Conservation (phyloP, 2,888 invertebrate genomes). For the Melanchra persicariae region DNA sequence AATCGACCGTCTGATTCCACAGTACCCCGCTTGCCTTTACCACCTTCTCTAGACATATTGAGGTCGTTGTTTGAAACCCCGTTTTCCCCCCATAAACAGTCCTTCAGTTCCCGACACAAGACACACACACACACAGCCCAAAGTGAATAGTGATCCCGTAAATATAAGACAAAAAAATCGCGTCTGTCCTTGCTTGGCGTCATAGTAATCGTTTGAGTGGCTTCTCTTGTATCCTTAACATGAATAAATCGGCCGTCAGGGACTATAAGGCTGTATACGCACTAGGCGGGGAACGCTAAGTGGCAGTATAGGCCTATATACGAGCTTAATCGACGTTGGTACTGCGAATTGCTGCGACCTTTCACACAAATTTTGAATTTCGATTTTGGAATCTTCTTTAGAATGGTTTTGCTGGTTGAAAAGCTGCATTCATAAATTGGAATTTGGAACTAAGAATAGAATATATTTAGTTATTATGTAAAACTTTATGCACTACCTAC, state of each 20-base stretch:
- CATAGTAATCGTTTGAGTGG: slow-evolving; percentile 72
- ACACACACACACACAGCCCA: slow-evolving; percentile 37
- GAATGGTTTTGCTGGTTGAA: neutral
- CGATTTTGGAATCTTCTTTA: neutral
- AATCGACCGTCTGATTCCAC: no score
- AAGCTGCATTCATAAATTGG: no score
- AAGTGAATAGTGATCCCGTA: slow-evolving; percentile 32
- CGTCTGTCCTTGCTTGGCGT: slow-evolving; percentile 51
- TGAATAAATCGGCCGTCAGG: slow-evolving; percentile 71
- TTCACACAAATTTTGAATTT: slow-evolving; percentile 7
- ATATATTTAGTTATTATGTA: no score
- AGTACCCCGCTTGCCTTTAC: neutral
- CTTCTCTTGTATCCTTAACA: slow-evolving; percentile 75
- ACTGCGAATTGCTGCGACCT: slow-evolving; percentile 22
- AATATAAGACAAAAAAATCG: slow-evolving; percentile 57
- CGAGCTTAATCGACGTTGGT: slow-evolving; percentile 36
- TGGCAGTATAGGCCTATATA: slow-evolving; percentile 26
- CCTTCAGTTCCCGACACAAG: neutral
- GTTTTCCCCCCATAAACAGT: slow-evolving; percentile 13
- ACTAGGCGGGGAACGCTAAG: slow-evolving; percentile 31
- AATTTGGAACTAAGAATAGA: no score
- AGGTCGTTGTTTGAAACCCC: no score
- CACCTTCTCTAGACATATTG: neutral
- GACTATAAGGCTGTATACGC: slow-evolving; percentile 44
- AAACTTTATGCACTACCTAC: no score